phyloP scores from a whole-genome alignment of 2,797 vertebrate genomes.

The Enteromius anoplus region DNA sequence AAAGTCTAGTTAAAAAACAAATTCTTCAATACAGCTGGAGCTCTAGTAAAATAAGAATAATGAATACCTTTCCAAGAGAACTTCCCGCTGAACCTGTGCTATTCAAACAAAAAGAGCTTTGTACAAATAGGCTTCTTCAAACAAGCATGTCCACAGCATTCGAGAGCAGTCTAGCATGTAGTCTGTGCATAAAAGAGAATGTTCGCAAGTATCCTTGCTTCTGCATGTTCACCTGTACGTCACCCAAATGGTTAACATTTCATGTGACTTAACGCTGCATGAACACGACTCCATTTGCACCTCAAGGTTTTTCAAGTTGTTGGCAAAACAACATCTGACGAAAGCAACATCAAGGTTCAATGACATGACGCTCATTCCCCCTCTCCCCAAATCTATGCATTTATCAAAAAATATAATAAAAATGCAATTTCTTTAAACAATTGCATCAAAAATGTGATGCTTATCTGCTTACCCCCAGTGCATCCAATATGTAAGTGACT shows the following conservation, averaged over 20 bases:
- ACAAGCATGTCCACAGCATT: conserved; percentile 31
- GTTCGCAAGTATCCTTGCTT: conserved; percentile 12
- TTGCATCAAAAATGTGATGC: no score
- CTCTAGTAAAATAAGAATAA: not conserved
- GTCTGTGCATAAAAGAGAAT: conserved; percentile 1
- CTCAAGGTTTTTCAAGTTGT: conserved; percentile 7
- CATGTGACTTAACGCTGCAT: conserved; percentile 16
- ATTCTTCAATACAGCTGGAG: not conserved
- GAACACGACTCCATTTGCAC: conserved; percentile 7
- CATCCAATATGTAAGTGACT: no score
- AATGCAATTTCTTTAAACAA: not conserved
- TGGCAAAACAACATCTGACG: not conserved
- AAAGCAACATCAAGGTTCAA: not conserved
- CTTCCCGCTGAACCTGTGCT: conserved; percentile 13
- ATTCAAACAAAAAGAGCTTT: conserved; percentile 12
- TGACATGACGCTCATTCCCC: not conserved
- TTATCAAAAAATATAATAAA: not conserved
- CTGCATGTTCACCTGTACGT: conserved; percentile 34
- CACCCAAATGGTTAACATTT: conserved; percentile 16
- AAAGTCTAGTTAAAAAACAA: not conserved
- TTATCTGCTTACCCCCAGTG: no score
- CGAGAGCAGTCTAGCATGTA: conserved; percentile 45
- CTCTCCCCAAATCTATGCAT: not conserved
- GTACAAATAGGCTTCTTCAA: conserved; percentile 33
- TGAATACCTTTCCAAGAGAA: conserved; percentile 24